Evolutionary conservation across 2,888 invertebrate genomes (phyloP).

Genomic region (Drosophila affinis): DNA sequence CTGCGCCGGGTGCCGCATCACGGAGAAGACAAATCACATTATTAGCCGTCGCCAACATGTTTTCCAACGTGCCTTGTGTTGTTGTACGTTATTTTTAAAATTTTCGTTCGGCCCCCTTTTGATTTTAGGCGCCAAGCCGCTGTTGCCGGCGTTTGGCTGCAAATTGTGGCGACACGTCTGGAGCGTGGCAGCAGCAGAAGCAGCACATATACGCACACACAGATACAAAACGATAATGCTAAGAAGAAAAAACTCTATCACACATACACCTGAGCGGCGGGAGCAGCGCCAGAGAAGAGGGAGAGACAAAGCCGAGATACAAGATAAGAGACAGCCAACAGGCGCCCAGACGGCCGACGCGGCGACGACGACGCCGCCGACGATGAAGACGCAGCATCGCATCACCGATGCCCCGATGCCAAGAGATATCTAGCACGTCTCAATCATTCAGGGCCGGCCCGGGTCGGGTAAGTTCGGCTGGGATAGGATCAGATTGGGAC

Average conservation of each 20-base stretch:
- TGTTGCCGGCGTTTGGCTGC: constrained; percentile 73
- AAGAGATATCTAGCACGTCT: constrained; percentile 70
- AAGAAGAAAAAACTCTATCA: constrained; percentile 38
- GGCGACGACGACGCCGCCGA: constrained; percentile 24
- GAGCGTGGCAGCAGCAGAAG: constrained; percentile 63
- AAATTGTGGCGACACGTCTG: constrained; percentile 82
- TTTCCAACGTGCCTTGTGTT: constrained; percentile 24
- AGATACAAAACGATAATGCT: constrained; percentile 56
- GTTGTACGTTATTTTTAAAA: constrained; percentile 64
- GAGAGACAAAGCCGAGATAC: constrained; percentile 37
- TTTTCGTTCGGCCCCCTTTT: constrained; percentile 58
- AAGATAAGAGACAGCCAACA: constrained; percentile 54
- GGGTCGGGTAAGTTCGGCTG: constrained; percentile 9
- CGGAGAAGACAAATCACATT: constrained; percentile 68
- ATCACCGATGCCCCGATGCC: constrained; percentile 53
- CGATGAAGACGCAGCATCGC: constrained; percentile 44
- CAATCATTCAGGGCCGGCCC: constrained; percentile 67
- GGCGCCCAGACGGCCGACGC: constrained; percentile 54
- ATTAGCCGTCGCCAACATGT: constrained; percentile 50
- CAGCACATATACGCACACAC: constrained; percentile 12
- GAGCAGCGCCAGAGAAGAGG: constrained; percentile 53
- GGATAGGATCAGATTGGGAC: neutral
- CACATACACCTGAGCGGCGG: constrained; percentile 47
- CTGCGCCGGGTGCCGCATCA: neutral
- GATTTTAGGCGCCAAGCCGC: constrained; percentile 75